phyloP scores from a whole-genome alignment of 2,888 invertebrate genomes.

The Erebia palarica region DNA sequence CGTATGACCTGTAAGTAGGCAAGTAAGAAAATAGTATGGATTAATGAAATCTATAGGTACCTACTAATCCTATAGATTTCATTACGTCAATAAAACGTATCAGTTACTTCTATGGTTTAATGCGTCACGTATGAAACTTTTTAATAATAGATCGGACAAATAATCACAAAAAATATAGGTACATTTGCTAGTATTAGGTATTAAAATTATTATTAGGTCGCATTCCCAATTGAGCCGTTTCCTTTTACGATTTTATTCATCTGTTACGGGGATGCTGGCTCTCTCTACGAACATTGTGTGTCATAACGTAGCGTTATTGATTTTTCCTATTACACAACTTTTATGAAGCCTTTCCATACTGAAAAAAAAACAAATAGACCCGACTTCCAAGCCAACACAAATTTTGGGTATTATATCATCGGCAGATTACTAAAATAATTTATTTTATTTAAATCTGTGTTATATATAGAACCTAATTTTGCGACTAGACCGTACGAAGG shows the following conservation, averaged over 20 bases:
- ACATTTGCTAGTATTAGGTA: too few relatives aligned
- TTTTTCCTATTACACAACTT: slow-evolving; percentile 15
- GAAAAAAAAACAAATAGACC: neutral
- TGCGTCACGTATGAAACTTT: too few relatives aligned
- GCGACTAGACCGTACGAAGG: slow-evolving; percentile 48
- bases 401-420: slow-evolving; percentile 2
- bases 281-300: neutral
- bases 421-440: neutral
- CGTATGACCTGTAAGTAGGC: too few relatives aligned
- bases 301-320: slow-evolving; percentile 5
- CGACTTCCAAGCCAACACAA: neutral
- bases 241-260: slow-evolving; percentile 8
- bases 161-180: too few relatives aligned
- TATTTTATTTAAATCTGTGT: neutral
- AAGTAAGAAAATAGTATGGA: too few relatives aligned
- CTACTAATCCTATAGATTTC: too few relatives aligned
- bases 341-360: neutral
- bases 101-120: too few relatives aligned
- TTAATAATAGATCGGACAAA: too few relatives aligned
- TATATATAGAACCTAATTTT: slow-evolving; percentile 17
- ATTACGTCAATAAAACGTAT: too few relatives aligned
- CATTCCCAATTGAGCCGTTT: neutral
- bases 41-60: too few relatives aligned
- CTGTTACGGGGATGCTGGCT: neutral
- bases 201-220: neutral